These are phyloP conservation scores for Antedon mediterranea DNA, from an alignment of 53 echinoderm and acorn worm species.

Conservation along the genomic window DNA sequence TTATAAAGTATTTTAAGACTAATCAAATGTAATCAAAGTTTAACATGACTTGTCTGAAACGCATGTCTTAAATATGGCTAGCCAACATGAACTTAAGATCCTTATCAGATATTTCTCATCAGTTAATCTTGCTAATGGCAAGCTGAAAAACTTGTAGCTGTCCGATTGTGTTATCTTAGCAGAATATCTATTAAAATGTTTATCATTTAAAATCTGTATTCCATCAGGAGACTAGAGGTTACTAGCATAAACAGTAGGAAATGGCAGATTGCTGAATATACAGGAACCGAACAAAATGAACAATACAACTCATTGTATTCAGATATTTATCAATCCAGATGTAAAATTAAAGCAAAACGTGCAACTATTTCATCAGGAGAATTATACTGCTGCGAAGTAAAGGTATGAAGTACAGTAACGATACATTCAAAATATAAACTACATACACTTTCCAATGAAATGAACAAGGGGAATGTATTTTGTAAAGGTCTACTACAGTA, in stretches of 20 bases:
- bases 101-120: not conserved
- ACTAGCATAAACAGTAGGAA: not conserved
- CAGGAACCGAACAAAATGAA: no score
- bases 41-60: not conserved
- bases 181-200: not conserved
- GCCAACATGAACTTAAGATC: not conserved
- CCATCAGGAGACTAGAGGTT: not conserved
- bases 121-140: not conserved
- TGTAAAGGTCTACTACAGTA: no score
- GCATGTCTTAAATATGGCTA: not conserved
- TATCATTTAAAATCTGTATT: not conserved
- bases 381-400: no score
- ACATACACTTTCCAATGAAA: no score
- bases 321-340: no score
- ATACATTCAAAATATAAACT: no score
- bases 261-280: no score
- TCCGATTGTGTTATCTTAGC: not conserved
- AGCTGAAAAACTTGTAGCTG: not conserved
- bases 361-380: no score
- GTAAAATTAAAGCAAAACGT: no score
- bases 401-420: no score
- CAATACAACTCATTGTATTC: no score
- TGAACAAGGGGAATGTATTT: no score
- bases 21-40: not conserved
- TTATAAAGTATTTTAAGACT: not conserved